Evolutionary conservation across 2,113 vertebrate species (phyloP).

Genomic region (Myrmecophaga tridactyla): DNA sequence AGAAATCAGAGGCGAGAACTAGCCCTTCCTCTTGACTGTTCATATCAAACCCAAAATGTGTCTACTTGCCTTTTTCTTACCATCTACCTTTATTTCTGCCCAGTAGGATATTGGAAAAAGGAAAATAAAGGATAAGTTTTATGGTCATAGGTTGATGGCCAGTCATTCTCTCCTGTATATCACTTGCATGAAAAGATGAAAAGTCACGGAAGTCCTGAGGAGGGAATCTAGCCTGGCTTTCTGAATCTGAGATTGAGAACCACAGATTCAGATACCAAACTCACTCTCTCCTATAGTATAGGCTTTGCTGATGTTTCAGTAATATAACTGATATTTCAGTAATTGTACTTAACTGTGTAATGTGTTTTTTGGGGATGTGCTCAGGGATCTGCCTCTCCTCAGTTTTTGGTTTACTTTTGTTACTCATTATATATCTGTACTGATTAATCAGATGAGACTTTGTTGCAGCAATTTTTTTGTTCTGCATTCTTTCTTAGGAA

Average conservation of each 20-base stretch:
- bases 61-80: neutral
- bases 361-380: neutral
- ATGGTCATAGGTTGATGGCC: neutral
- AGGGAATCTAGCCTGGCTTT: neutral
- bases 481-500: neutral
- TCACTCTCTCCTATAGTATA: neutral
- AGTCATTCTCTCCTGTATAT: neutral
- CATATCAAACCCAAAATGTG: neutral
- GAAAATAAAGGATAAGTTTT: neutral
- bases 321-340: no score
- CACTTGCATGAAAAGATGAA: neutral
- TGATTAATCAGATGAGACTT: neutral
- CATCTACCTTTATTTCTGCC: neutral
- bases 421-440: neutral
- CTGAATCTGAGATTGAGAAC: neutral
- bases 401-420: slow-evolving; percentile 19
- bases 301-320: neutral
- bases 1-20: neutral
- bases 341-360: neutral
- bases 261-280: neutral
- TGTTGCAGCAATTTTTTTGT: slow-evolving; percentile 17
- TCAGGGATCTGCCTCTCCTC: neutral
- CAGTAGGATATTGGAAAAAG: neutral
- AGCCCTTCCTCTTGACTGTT: neutral
- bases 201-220: neutral